Conservation (phyloP, 1,140 invertebrate species). For the Drosophila parvula region DNA sequence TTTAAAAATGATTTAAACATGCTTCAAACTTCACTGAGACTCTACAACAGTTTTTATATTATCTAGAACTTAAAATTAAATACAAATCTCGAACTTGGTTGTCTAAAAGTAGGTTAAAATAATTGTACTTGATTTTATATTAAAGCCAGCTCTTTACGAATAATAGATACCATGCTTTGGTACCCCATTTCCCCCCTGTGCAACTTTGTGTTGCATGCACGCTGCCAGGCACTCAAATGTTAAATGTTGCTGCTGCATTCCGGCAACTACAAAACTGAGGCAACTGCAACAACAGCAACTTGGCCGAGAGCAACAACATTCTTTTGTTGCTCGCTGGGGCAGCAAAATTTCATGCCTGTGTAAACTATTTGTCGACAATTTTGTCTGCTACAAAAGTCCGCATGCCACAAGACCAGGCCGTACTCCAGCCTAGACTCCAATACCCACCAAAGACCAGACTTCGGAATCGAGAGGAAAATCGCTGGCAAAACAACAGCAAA, state of each 20-base stretch:
- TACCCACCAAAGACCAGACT: slow-evolving; percentile 3
- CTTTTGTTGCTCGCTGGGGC: slow-evolving; percentile 53
- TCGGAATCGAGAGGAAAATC: slow-evolving; percentile 18
- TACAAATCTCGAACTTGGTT: not conserved
- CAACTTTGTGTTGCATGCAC: slow-evolving; percentile 63
- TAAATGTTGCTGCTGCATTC: slow-evolving; percentile 35
- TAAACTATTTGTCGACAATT: slow-evolving; percentile 83
- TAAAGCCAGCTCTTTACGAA: not conserved
- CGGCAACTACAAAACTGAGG: slow-evolving; percentile 58
- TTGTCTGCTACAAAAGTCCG: slow-evolving; percentile 77
- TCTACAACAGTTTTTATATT: not conserved
- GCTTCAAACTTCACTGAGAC: not conserved
- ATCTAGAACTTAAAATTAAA: too few relatives aligned
- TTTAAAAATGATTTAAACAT: too few relatives aligned
- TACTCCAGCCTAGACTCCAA: slow-evolving; percentile 3
- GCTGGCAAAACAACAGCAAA: slow-evolving; percentile 8
- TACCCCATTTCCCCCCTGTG: not conserved
- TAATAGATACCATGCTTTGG: not conserved
- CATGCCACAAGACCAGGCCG: slow-evolving; percentile 64
- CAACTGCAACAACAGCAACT: slow-evolving; percentile 49
- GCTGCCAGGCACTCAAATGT: slow-evolving; percentile 27
- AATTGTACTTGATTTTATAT: not conserved
- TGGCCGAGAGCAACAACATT: slow-evolving; percentile 68
- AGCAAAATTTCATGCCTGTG: slow-evolving; percentile 81
- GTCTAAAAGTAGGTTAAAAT: not conserved